phyloP scores from a whole-genome alignment of 2,797 vertebrate species.

The Sebastolobus alascanus region DNA sequence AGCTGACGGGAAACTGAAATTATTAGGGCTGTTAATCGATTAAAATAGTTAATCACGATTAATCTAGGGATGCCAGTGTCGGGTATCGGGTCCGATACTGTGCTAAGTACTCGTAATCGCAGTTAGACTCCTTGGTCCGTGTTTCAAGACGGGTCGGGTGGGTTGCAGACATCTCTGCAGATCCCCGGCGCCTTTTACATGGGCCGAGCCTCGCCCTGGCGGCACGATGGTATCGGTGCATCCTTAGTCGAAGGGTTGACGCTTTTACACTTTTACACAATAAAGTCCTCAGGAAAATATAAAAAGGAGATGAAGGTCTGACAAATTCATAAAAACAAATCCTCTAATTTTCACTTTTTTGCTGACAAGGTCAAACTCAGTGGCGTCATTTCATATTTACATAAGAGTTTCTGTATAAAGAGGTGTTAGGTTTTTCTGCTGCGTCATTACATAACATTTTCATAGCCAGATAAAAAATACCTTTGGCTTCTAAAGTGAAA shows the following conservation, averaged over 20 bases:
- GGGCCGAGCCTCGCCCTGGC: too few species aligned
- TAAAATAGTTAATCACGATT: too few species aligned
- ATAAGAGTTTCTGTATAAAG: slow-evolving; percentile 31
- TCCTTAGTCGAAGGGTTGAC: neutral
- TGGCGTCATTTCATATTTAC: slow-evolving; percentile 11
- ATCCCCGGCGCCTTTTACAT: too few species aligned
- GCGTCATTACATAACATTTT: slow-evolving; percentile 51
- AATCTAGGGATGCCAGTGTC: too few species aligned
- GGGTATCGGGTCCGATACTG: too few species aligned
- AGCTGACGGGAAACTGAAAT: too few species aligned
- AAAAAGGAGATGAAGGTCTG: neutral
- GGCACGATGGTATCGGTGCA: too few species aligned
- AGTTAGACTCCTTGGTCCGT: too few species aligned
- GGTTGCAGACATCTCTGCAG: too few species aligned
- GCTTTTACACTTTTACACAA: neutral
- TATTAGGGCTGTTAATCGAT: too few species aligned
- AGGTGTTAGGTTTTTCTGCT: neutral
- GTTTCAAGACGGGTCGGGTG: too few species aligned
- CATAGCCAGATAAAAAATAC: slow-evolving; percentile 42
- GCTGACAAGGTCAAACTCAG: neutral
- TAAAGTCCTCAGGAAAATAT: neutral
- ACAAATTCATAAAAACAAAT: neutral
- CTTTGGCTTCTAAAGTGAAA: slow-evolving; percentile 39
- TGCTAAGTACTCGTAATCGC: too few species aligned
- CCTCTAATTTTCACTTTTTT: neutral